These are phyloP conservation scores for Lithobates sylvaticus DNA, from an alignment of 2,797 vertebrate species.

Conservation along the genomic window DNA sequence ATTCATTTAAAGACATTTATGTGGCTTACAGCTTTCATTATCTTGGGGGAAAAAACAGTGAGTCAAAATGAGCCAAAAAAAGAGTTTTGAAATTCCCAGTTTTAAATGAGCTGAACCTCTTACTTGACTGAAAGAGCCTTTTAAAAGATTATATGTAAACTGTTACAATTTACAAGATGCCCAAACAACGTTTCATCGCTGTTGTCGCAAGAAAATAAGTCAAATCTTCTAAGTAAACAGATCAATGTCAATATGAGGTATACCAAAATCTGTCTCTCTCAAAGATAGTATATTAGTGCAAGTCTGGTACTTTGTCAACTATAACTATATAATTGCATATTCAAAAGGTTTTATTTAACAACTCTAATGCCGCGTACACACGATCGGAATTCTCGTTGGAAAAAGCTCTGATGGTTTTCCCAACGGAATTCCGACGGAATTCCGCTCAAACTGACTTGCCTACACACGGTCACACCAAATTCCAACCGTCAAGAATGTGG, in stretches of 20 bases:
- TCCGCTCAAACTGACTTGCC: too few species aligned
- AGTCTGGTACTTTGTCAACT: neutral
- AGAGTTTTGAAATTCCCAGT: slow-evolving; percentile 20
- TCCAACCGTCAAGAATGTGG: too few species aligned
- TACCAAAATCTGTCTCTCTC: neutral
- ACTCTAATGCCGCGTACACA: too few species aligned
- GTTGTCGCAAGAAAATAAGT: neutral
- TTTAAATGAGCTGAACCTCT: slow-evolving; percentile 8
- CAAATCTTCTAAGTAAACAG: slow-evolving; percentile 27
- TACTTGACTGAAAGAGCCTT: slow-evolving; percentile 17
- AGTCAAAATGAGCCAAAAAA: slow-evolving; percentile 43
- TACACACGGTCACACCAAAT: too few species aligned
- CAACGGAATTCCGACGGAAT: too few species aligned
- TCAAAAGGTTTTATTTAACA: too few species aligned
- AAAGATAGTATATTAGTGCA: neutral
- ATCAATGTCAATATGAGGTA: neutral
- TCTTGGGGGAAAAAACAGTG: slow-evolving; percentile 34
- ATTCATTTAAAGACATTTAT: slow-evolving; percentile 54
- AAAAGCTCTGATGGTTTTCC: too few species aligned
- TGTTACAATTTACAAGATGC: slow-evolving; percentile 28
- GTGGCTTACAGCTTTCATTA: slow-evolving; percentile 36
- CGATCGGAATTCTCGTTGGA: too few species aligned
- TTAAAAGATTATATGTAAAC: slow-evolving; percentile 48
- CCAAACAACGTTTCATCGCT: slow-evolving; percentile 11
- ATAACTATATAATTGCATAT: too few species aligned